Evolutionary conservation across 1,140 invertebrate species (phyloP).

Genomic region (Panagrolaimus sp.): DNA sequence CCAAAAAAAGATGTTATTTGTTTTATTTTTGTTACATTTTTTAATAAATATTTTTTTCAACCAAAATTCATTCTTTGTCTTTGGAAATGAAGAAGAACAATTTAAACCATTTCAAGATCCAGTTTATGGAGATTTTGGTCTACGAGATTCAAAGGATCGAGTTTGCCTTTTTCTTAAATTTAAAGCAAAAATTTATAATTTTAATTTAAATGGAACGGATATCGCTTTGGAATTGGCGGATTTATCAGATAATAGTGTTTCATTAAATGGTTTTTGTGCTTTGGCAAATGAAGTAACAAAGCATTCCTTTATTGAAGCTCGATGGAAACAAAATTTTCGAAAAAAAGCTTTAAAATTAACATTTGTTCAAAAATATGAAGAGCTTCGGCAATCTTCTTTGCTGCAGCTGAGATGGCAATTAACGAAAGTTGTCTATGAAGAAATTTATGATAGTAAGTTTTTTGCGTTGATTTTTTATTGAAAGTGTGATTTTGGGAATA

Average conservation of each 20-base stretch:
- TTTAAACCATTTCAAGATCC: constrained; percentile 30
- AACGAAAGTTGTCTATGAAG: constrained; percentile 23
- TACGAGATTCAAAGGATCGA: constrained; percentile 22
- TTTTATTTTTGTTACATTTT: not conserved
- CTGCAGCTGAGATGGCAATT: constrained; percentile 31
- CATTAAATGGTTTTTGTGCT: constrained; percentile 27
- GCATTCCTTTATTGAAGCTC: constrained; percentile 23
- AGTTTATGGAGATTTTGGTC: constrained; percentile 28
- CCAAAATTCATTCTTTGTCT: not conserved
- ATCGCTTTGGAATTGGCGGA: constrained; percentile 32
- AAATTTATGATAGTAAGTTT: constrained; percentile 29
- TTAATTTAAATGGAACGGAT: constrained; percentile 33
- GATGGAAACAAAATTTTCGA: constrained; percentile 21
- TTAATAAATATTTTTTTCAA: not conserved
- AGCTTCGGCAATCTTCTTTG: not conserved
- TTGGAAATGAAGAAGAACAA: not conserved
- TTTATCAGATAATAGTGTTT: constrained; percentile 24
- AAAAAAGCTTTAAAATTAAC: constrained; percentile 18
- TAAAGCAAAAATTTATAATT: constrained; percentile 29
- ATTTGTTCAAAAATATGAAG: constrained; percentile 1
- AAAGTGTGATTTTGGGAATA: not conserved
- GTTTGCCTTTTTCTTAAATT: constrained; percentile 27
- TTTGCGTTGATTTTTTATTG: not conserved
- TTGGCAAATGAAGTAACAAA: constrained; percentile 36
- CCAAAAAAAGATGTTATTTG: not conserved